A percentile compares a stretch with the other conserved stretches of the same genome.
Conservation (phyloP, 1,140 invertebrate genomes). For the Littorina saxatilis region DNA sequence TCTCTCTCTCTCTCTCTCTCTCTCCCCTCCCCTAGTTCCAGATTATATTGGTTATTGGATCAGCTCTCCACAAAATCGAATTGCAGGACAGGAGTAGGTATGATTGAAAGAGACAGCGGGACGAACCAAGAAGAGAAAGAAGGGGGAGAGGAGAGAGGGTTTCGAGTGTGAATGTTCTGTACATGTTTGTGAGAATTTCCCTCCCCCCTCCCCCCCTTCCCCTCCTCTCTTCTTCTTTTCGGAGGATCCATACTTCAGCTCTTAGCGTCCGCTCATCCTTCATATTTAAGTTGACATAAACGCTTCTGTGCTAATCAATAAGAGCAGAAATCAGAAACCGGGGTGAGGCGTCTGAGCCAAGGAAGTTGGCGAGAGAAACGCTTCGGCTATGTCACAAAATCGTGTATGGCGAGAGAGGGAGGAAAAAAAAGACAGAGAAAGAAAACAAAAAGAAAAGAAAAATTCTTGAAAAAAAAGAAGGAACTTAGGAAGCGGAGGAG, state of each 20-base stretch:
- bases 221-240: too few species aligned
- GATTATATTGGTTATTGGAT: background rate
- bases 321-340: background rate
- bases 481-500: too few species aligned
- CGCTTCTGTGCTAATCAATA: background rate
- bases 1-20: background rate
- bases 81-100: background rate
- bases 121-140: background rate
- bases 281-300: background rate
- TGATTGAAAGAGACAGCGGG: background rate
- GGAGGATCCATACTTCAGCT: conserved; percentile 4
- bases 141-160: background rate
- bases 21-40: background rate
- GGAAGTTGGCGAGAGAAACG: background rate
- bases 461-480: too few species aligned
- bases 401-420: background rate
- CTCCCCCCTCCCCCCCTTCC: background rate
- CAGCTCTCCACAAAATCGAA: background rate
- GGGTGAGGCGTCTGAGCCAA: background rate
- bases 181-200: background rate
- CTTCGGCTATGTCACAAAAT: background rate
- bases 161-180: too few species aligned
- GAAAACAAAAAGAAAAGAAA: background rate
- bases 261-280: background rate
- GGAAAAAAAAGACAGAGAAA: background rate